Evolutionary conservation across 2,888 invertebrate species (phyloP).

Genomic region (Eupithecia dodoneata): DNA sequence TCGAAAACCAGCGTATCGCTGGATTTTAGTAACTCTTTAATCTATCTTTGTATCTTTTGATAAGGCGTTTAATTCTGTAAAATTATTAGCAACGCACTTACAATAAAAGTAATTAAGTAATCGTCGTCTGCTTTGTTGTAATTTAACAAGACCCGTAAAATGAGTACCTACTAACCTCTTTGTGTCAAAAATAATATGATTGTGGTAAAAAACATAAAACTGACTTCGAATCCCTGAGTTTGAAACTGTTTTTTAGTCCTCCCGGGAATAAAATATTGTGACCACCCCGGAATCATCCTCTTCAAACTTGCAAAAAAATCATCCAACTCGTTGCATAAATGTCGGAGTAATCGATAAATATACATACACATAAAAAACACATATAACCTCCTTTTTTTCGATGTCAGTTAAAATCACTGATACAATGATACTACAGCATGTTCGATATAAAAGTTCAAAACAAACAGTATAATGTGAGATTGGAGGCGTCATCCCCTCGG

Average conservation of each 20-base stretch:
- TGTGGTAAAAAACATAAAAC: too few species aligned
- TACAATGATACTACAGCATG: not conserved
- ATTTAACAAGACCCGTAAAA: not conserved
- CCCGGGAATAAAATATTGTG: too few species aligned
- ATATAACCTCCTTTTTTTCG: too few species aligned
- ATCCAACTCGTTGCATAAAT: too few species aligned
- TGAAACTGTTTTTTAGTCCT: too few species aligned
- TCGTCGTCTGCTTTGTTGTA: not conserved
- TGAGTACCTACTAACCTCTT: not conserved
- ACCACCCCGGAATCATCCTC: too few species aligned
- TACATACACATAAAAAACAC: too few species aligned
- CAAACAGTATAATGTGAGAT: slow-evolving; percentile 46
- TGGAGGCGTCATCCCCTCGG: slow-evolving; percentile 48
- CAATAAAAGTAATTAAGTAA: slow-evolving; percentile 22
- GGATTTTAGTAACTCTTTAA: slow-evolving; percentile 1
- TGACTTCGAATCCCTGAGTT: too few species aligned
- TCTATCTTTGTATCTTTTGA: slow-evolving; percentile 26
- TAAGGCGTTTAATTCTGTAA: slow-evolving; percentile 13
- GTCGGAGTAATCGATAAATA: too few species aligned
- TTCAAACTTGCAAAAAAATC: too few species aligned
- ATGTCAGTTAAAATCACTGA: not conserved
- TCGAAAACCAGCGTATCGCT: slow-evolving; percentile 9
- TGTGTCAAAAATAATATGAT: too few species aligned
- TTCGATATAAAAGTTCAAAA: slow-evolving; percentile 37
- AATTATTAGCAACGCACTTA: slow-evolving; percentile 13